A percentile compares a stretch with the other conserved stretches of the same genome.
Evolutionary conservation across 1,140 invertebrate species (phyloP).

Genomic region (Lordiphosa collinella): DNA sequence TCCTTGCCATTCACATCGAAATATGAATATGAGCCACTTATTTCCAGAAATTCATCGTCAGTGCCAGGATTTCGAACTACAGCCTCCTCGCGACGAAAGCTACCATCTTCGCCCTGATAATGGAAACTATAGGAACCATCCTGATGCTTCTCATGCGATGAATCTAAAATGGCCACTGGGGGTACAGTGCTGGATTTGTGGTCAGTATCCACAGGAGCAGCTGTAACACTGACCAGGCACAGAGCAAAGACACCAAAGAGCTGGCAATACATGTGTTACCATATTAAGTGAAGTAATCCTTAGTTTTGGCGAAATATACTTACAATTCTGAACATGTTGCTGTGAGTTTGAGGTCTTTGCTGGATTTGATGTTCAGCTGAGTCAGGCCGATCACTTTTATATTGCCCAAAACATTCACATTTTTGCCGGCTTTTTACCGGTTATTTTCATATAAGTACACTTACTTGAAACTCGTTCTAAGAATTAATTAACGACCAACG

Average conservation of each 20-base stretch:
- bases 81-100: constrained; percentile 58
- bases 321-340: constrained; percentile 58
- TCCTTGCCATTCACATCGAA: constrained; percentile 66
- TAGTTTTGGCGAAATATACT: constrained; percentile 20
- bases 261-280: constrained; percentile 9
- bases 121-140: constrained; percentile 73
- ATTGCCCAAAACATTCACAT: constrained; percentile 38
- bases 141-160: constrained; percentile 44
- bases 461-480: constrained; percentile 67
- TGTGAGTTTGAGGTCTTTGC: constrained; percentile 13
- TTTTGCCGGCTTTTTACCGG: constrained; percentile 53
- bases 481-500: constrained; percentile 67
- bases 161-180: constrained; percentile 61
- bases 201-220: constrained; percentile 32
- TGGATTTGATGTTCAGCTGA: constrained; percentile 40
- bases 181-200: constrained; percentile 17
- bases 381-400: constrained; percentile 47
- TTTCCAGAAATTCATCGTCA: constrained; percentile 56
- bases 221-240: constrained; percentile 21
- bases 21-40: constrained; percentile 68
- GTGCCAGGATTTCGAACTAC: constrained; percentile 55
- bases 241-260: constrained; percentile 34
- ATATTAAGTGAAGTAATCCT: constrained; percentile 24
- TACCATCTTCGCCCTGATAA: constrained; percentile 66
- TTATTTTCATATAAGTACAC: constrained; percentile 54